Base-by-base conservation (phyloP, 2,113 vertebrate genomes). In the Jaculus jaculus region DNA sequence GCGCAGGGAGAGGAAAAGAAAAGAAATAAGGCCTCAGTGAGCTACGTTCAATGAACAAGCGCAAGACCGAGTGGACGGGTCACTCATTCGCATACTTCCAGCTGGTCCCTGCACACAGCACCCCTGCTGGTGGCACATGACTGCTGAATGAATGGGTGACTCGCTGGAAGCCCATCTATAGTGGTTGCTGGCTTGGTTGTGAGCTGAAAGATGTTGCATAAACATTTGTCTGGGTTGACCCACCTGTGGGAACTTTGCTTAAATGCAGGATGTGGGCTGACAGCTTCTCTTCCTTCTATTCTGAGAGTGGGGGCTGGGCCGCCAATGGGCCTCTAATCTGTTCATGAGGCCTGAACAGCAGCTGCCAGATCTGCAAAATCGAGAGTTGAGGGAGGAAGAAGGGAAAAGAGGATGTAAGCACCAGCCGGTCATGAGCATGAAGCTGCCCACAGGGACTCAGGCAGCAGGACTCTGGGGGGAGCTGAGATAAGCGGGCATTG, bases 241-340 rank as follows among this genome's bases (percentile, higher is more conserved):
- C 87, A 83, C 78, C 5, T 13, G 47, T 96, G 94, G 18, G 79
- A 96, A 93, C 82, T 93, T 88, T 34, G 37, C 74, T 94, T 81
- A 78, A 54, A 90, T 58, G 71, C 96, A 97, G 97, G 97, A 97
- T 97, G 97, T 97, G 96, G 97, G 93, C 71, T 95, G 42, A 90
- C 23, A 34, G 32, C 6, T 16, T 91, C 58, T 93, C n/a, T 11
- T 37, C 60, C 82, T 83, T 42, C 63, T 89, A 24, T 16, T 92
- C 94, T 68, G 39, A 93, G 28, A 6, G 34, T 92, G 85, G 71
- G 63, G 54, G 54, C 4, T 77, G 72, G 24, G 39, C 21, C 30
- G 23, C 68, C 60, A 91, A 85, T 90, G 47, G 20, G 16, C 39
- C 42, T 88, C 86, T 95, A 90, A 90, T 93, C 81, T 94, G 37